These are phyloP conservation scores for Wasmannia auropunctata DNA, from an alignment of 1,140 invertebrate species.

Conservation along the genomic window DNA sequence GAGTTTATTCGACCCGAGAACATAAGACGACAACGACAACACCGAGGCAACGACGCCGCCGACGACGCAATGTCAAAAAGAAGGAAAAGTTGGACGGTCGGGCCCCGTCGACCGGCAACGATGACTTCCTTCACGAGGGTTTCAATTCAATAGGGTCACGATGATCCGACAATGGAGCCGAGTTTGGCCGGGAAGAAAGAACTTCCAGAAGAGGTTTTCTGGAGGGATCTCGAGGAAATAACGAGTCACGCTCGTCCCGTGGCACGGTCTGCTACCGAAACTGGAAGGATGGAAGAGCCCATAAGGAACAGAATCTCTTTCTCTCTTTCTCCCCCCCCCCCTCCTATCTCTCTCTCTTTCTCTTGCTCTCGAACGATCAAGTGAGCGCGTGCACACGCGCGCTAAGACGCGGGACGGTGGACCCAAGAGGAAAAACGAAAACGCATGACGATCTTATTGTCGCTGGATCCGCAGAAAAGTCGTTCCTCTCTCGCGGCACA, in stretches of 20 bases:
- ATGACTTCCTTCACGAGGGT: slow-evolving; percentile 78
- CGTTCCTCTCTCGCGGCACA: slow-evolving; percentile 58
- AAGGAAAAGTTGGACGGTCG: slow-evolving; percentile 23
- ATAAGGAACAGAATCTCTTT: neutral
- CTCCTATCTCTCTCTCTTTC: neutral
- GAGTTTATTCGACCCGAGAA: neutral
- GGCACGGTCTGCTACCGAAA: slow-evolving; percentile 58
- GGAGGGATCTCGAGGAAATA: slow-evolving; percentile 68
- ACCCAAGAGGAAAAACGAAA: slow-evolving; percentile 43
- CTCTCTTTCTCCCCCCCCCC: neutral
- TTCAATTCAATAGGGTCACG: slow-evolving; percentile 79
- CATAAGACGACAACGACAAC: slow-evolving; percentile 1
- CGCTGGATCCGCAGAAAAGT: slow-evolving; percentile 68
- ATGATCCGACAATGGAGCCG: slow-evolving; percentile 78
- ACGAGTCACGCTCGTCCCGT: slow-evolving; percentile 70
- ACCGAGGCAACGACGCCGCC: neutral
- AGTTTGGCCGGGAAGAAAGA: slow-evolving; percentile 72
- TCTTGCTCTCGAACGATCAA: too few species aligned
- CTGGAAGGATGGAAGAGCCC: slow-evolving; percentile 35
- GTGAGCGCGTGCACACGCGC: neutral
- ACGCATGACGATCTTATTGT: slow-evolving; percentile 72
- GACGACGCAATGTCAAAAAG: neutral
- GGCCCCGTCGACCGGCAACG: slow-evolving; percentile 55
- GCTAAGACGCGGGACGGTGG: neutral
- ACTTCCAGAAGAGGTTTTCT: slow-evolving; percentile 66